phyloP scores from a whole-genome alignment of 37 sponge, comb jelly and placozoan species.

The Mnemiopsis leidyi region DNA sequence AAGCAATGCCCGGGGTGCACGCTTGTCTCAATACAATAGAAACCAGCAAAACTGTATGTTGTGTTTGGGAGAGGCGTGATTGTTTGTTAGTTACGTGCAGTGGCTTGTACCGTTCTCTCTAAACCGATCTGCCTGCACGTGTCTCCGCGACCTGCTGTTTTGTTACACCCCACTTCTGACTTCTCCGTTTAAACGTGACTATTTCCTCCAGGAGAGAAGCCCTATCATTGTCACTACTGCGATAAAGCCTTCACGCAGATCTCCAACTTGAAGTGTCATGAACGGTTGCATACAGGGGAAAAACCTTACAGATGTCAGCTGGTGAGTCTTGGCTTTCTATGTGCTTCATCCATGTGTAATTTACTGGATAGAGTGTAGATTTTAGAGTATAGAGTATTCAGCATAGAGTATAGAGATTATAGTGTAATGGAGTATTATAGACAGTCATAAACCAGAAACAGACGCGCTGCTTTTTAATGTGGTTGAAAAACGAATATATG shows the following conservation, averaged over 20 bases:
- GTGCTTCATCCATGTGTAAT: no score
- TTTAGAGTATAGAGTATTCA: no score
- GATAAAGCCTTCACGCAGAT: conserved; percentile 47
- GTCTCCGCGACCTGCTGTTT: not conserved
- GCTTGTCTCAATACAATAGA: not conserved
- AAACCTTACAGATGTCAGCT: conserved; percentile 29
- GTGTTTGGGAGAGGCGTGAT: not conserved
- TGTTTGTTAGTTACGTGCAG: not conserved
- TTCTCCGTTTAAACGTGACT: not conserved
- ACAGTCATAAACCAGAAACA: no score
- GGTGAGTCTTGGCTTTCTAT: conserved; percentile 25
- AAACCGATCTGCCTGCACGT: not conserved
- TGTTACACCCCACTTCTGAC: not conserved
- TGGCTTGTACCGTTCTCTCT: not conserved
- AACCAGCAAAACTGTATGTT: not conserved
- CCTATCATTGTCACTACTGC: conserved; percentile 39
- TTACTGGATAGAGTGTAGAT: no score
- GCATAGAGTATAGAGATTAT: no score
- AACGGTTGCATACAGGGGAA: not conserved
- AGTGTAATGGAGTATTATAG: no score
- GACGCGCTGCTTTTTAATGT: no score
- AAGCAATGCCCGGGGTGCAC: not conserved
- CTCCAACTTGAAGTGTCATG: conserved; percentile 36
- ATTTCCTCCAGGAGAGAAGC: conserved; percentile 18
- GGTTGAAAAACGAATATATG: no score